Evolutionary conservation across 2,113 vertebrate species (phyloP), one percentile per base, ranked within the genome.

Genomic region (Gnathonemus echidnorhynchus): DNA sequence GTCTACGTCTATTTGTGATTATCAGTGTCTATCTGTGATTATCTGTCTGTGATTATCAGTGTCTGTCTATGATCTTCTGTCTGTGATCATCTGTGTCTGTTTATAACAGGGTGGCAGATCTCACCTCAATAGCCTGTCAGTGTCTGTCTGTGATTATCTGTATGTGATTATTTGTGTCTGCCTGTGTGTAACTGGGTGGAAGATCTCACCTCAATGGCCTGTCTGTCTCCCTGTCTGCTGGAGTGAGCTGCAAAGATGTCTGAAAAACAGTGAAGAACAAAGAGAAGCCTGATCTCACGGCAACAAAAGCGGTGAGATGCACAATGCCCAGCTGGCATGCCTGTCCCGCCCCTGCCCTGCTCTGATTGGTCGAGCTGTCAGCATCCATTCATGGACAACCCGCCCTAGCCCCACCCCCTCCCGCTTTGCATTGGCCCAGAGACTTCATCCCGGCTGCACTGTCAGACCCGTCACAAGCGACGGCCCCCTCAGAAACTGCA

Each of bases 41-140:
- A 48, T 42, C 9, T 48, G 19, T 24, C 46, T 11, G 84, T 48
- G 19, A 52, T 52, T 52, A 17, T 52, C 50, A 17, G 50, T 49
- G 48, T 49, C 97, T 98, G 5, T 85, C n/a, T 42, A 17, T 17
- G 46, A 3, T 48, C n/a, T 13, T 7, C 53, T 52, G 50, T 52
- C 3, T 52, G 50, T 52, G 13, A 17, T 52, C 1, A 52, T 17
- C 1, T 24, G 84, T 24, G 84, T 27, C 3, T 13, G 87, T 88
- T 8, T 21, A 8, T 45, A 11, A 5, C 6, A 24, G n/a, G 5
- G 5, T 50, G 24, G 62, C 17, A 31, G 89, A 88, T 89, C 95
- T 98, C 97, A 99, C 98, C 98, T 98, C 86, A 95, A 95, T 83
- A 97, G 96, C 93, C 97, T 97, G 90, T 98, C 98, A 56, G 19